Evolutionary conservation across 2,888 invertebrate genomes (phyloP), one percentile per base, ranked within the genome.

Genomic region (Malacosoma neustria): DNA sequence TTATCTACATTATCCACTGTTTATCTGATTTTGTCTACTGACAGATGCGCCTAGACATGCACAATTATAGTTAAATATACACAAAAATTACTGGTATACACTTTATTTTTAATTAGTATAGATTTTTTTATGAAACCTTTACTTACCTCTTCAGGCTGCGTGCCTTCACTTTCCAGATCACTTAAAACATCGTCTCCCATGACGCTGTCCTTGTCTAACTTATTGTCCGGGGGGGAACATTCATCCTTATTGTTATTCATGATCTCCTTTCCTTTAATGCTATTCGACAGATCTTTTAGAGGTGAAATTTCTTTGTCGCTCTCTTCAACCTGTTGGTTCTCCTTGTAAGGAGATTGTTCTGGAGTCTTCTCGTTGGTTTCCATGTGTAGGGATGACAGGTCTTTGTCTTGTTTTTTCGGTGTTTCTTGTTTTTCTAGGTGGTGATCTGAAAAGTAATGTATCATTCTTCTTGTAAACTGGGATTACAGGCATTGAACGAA

Each of bases 101-200:
- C n/a, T n/a, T n/a, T n/a, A n/a, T n/a, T n/a, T n/a, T n/a, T n/a
- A n/a, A n/a, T n/a, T n/a, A n/a, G n/a, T n/a, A n/a, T n/a, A n/a
- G n/a, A n/a, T n/a, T n/a, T n/a, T n/a, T n/a, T n/a, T n/a, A n/a
- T n/a, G n/a, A n/a, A n/a, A n/a, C n/a, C n/a, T n/a, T n/a, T 9
- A 22, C 61, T 63, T 51, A 91, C 91, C 87, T 95, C 95, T 60
- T 95, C 95, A 0, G 93, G 93, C 50, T 94, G 94, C 0, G 93
- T 94, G 0, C 94, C 93, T 55, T 96, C 94, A 59, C 95, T 96
- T 65, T 96, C 96, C 61, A 94, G 90, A 57, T 94, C 95, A 43
- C 94, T 94, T 59, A 93, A 87, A n/a, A 64, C 71, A 3, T 73
- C 79, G 37, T 92, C 92, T 0, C 91, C 92, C 52, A 90, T 87